Conservation (phyloP, 2,113 vertebrate genomes). For the Apeltes quadracus region DNA sequence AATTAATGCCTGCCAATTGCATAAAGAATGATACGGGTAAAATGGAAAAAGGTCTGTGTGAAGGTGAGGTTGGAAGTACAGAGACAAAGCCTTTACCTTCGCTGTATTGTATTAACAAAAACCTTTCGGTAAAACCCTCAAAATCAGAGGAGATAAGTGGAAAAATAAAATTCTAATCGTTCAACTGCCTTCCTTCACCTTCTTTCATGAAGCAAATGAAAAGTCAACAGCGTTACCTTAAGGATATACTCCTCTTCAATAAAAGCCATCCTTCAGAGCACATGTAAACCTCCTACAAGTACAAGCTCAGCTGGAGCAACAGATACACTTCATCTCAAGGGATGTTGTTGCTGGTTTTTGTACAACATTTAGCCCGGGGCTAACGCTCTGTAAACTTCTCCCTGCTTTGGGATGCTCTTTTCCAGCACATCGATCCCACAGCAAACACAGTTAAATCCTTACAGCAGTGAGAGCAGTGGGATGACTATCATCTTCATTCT, state of each 20-base stretch:
- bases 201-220: slow-evolving; percentile 57
- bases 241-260: slow-evolving; percentile 70
- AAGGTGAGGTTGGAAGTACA: slow-evolving; percentile 43
- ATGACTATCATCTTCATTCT: slow-evolving; percentile 57
- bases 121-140: slow-evolving; percentile 35
- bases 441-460: slow-evolving; percentile 78
- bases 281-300: slow-evolving; percentile 78
- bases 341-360: slow-evolving; percentile 80
- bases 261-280: slow-evolving; percentile 71
- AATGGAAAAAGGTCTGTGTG: slow-evolving; percentile 39
- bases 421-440: slow-evolving; percentile 74
- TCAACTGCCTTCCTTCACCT: slow-evolving; percentile 55
- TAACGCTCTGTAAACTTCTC: slow-evolving; percentile 79
- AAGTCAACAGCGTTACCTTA: slow-evolving; percentile 70
- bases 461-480: slow-evolving; percentile 60
- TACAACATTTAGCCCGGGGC: slow-evolving; percentile 80
- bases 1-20: slow-evolving; percentile 62
- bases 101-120: slow-evolving; percentile 57
- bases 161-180: slow-evolving; percentile 64
- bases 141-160: slow-evolving; percentile 60
- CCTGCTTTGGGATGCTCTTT: slow-evolving; percentile 77
- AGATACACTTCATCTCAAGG: slow-evolving; percentile 76
- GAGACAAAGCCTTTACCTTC: slow-evolving; percentile 44
- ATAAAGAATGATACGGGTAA: slow-evolving; percentile 55
- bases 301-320: slow-evolving; percentile 80